A percentile compares a stretch with the other conserved stretches of the same genome.
phyloP scores from a whole-genome alignment of 1,140 invertebrate genomes.

The Mactra quadrangularis region DNA sequence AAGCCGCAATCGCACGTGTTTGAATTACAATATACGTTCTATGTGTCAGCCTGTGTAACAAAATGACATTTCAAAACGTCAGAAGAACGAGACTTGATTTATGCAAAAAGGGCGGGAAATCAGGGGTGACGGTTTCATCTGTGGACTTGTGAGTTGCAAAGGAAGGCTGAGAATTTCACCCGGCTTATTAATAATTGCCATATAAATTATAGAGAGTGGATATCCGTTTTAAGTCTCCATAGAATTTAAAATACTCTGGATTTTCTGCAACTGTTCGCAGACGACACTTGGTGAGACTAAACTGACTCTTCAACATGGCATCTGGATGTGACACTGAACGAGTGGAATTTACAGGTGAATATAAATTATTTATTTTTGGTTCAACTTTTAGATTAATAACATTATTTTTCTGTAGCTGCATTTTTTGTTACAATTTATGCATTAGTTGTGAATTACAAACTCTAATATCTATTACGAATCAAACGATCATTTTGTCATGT shows the following conservation, averaged over 20 bases:
- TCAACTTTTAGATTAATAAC: too few relatives aligned
- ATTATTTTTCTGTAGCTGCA: too few relatives aligned
- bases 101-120: constrained; percentile 44
- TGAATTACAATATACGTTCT: constrained; percentile 42
- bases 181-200: constrained; percentile 44
- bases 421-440: too few relatives aligned
- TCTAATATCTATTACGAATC: too few relatives aligned
- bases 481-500: too few relatives aligned
- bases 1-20: constrained; percentile 41
- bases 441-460: too few relatives aligned
- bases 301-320: constrained; percentile 10
- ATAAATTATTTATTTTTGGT: too few relatives aligned
- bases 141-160: background rate
- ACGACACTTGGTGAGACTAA: constrained; percentile 2
- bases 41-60: constrained; percentile 35
- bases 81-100: constrained; percentile 33
- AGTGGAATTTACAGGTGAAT: constrained; percentile 17
- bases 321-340: background rate
- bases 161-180: constrained; percentile 16
- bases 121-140: background rate
- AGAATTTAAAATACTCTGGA: constrained; percentile 39
- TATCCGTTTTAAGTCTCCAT: constrained; percentile 37
- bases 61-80: constrained; percentile 44
- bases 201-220: constrained; percentile 35
- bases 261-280: constrained; percentile 42